Evolutionary conservation across 1,140 invertebrate species (phyloP).

Genomic region (Portunus trituberculatus): DNA sequence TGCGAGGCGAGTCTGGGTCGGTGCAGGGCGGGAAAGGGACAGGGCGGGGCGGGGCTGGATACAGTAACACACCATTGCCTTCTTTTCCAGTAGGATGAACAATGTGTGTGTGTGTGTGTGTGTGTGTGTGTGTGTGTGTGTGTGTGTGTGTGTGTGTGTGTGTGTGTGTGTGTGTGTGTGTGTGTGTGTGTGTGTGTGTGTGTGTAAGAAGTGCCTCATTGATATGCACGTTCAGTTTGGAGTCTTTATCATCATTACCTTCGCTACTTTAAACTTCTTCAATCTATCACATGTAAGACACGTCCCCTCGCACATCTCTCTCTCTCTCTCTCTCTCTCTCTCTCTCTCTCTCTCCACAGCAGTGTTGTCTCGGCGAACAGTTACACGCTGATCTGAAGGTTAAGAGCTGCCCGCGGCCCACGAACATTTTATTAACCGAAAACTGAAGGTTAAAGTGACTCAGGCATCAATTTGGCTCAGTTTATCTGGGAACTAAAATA

Average conservation of each 20-base stretch:
- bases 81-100: too few species aligned
- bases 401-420: background rate
- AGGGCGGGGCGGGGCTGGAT: background rate
- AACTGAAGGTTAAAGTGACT: background rate
- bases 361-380: background rate
- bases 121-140: too few species aligned
- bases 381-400: slow-evolving; percentile 3
- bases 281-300: too few species aligned
- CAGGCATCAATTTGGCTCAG: background rate
- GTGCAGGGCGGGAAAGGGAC: background rate
- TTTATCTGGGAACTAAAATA: background rate
- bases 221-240: too few species aligned
- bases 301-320: background rate
- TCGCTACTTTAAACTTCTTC: too few species aligned
- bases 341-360: background rate
- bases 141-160: too few species aligned
- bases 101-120: background rate
- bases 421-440: background rate
- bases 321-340: slow-evolving; percentile 22
- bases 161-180: too few species aligned
- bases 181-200: too few species aligned
- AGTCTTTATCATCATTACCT: too few species aligned
- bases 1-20: background rate
- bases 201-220: too few species aligned
- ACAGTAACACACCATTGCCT: too few species aligned